Evolutionary conservation across 1,140 invertebrate species (phyloP).

Genomic region (Bombyx mandarina): DNA sequence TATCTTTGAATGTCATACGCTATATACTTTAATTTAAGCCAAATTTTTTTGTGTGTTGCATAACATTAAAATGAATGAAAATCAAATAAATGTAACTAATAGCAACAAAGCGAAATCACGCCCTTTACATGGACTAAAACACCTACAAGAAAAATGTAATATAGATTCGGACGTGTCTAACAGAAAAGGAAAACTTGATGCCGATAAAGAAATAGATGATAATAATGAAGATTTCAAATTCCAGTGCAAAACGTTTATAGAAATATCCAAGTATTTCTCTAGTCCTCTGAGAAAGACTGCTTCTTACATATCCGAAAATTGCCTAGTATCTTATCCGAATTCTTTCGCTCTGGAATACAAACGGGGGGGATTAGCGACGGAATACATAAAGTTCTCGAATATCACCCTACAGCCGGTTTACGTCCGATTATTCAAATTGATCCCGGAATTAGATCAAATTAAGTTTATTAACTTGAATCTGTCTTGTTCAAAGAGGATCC

Average conservation of each 20-base stretch:
- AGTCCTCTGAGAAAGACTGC: constrained; percentile 49
- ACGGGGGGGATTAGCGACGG: constrained; percentile 35
- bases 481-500: constrained; percentile 44
- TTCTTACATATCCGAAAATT: constrained; percentile 47
- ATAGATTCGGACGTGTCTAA: constrained; percentile 11
- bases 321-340: constrained; percentile 42
- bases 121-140: constrained; percentile 14
- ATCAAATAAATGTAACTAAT: constrained; percentile 5
- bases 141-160: not conserved
- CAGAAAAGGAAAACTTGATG: constrained; percentile 19
- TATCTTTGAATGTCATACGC: too few relatives aligned
- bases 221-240: constrained; percentile 26
- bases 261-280: constrained; percentile 56
- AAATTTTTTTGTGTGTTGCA: too few relatives aligned
- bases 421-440: constrained; percentile 42
- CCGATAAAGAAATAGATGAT: constrained; percentile 15
- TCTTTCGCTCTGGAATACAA: constrained; percentile 34
- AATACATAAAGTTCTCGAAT: constrained; percentile 44
- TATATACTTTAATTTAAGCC: too few relatives aligned
- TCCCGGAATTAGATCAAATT: constrained; percentile 46
- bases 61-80: constrained; percentile 7
- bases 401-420: constrained; percentile 42
- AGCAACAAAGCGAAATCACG: constrained; percentile 11
- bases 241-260: constrained; percentile 46
- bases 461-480: constrained; percentile 47